phyloP scores from a whole-genome alignment of 2,888 invertebrate genomes.

The Drosophila robusta region DNA sequence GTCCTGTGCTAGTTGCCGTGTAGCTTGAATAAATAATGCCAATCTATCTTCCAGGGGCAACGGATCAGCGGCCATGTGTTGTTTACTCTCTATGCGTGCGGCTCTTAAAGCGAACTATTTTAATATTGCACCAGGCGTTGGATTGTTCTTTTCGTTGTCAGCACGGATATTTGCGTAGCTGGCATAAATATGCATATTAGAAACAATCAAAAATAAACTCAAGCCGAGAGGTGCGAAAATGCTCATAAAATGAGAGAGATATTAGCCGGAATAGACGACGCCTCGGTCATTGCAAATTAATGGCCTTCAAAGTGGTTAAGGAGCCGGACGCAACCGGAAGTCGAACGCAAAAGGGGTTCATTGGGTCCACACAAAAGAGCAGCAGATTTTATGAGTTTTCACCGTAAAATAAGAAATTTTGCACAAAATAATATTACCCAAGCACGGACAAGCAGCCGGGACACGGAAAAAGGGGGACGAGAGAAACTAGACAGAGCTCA shows the following conservation, averaged over 20 bases:
- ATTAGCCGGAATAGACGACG: conserved; percentile 25
- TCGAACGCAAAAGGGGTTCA: conserved; percentile 55
- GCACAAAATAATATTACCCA: conserved; percentile 70
- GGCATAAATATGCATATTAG: conserved; percentile 24
- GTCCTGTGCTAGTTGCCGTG: conserved; percentile 33
- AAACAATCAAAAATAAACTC: conserved; percentile 34
- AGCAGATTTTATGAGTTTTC: conserved; percentile 76
- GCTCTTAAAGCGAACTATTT: conserved; percentile 39
- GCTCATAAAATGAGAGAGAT: conserved; percentile 17
- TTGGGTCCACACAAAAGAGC: conserved; percentile 69
- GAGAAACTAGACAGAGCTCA: conserved; percentile 17
- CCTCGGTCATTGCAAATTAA: conserved; percentile 77
- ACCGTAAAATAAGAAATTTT: conserved; percentile 74
- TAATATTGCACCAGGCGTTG: conserved; percentile 22
- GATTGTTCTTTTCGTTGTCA: conserved; percentile 32
- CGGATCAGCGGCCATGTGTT: conserved; percentile 49
- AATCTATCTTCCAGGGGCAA: conserved; percentile 62
- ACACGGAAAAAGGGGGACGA: not conserved
- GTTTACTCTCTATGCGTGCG: conserved; percentile 16
- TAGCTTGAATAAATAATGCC: conserved; percentile 77
- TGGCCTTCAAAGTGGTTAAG: conserved; percentile 71
- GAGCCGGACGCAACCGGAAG: conserved; percentile 17
- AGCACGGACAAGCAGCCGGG: conserved; percentile 7
- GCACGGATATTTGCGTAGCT: conserved; percentile 30
- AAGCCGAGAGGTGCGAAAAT: conserved; percentile 37